Evolutionary conservation across 2,113 vertebrate species (phyloP), one percentile per base, ranked within the genome.

Genomic region (Leptobrachium ailaonicum): DNA sequence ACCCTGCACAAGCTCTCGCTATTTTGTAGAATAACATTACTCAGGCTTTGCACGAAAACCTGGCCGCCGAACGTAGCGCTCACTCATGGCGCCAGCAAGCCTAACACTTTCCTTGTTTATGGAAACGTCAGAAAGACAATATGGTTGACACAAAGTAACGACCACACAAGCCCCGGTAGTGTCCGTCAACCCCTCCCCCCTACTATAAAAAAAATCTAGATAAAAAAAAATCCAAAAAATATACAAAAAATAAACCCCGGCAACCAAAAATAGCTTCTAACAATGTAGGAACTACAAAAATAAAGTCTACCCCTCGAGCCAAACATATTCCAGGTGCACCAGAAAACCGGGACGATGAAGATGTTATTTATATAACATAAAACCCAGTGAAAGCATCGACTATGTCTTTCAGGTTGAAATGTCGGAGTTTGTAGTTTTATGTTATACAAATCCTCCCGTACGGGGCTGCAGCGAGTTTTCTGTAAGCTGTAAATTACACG

Each of bases 361-460:
- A 42, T 68, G 47, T 41, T 75, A 75, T 81, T 75, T 75, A 54
- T 73, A 81, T 64, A 75, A 58, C 71, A 69, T 81, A 81, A 81
- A 81, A 74, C 72, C 75, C 73, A 75, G 64, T 75, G 79, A 81
- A 81, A 81, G 79, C 71, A 62, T 68, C 44, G 79, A 47, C 64
- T 81, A 60, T 69, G 79, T 81, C 79, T 69, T 81, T 81, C 78
- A 73, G 71, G 45, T 80, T 14, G 71, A 80, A 80, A 80, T 68
- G 71, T 74, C 66, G 63, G 40, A 73, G 70, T 68, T 75, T 69
- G 79, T 81, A 68, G 79, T 75, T 81, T 81, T 81, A 81, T 81
- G 71, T 75, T 81, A 74, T 69, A 81, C 79, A 81, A 81, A 81
- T 81, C 79, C 79, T 75, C 79, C 53, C 79, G 69, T 81, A 81